Evolutionary conservation across 2,113 vertebrate species (phyloP).

Genomic region (Orientallactaga bullata): DNA sequence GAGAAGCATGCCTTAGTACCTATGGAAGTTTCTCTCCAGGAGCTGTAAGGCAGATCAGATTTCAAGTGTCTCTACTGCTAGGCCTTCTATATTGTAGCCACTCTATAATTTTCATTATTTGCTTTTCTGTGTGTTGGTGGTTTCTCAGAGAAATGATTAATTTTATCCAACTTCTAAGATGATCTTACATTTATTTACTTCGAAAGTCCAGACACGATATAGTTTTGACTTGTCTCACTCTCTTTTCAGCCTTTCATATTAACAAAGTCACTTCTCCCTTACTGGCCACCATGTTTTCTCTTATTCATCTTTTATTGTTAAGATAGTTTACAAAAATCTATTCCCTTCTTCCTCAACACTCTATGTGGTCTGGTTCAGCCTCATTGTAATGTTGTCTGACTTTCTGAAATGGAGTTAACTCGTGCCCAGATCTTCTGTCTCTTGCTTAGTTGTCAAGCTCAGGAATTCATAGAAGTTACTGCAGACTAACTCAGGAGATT

Average conservation of each 20-base stretch:
- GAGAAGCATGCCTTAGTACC: neutral
- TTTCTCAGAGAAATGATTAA: neutral
- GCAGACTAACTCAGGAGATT: constrained; percentile 58
- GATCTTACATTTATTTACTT: constrained; percentile 1
- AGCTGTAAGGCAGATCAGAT: neutral
- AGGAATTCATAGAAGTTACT: constrained; percentile 40
- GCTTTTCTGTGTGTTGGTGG: neutral
- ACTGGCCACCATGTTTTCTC: constrained; percentile 18
- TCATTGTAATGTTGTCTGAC: constrained; percentile 64
- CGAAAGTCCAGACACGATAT: neutral
- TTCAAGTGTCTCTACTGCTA: neutral
- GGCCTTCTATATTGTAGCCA: neutral
- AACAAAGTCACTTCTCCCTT: neutral
- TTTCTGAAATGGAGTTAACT: constrained; percentile 74
- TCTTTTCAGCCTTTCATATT: constrained; percentile 13
- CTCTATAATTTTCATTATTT: neutral
- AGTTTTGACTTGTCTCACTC: constrained; percentile 33
- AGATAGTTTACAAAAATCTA: constrained; percentile 24
- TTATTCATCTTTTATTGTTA: constrained; percentile 38
- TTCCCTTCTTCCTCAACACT: constrained; percentile 57
- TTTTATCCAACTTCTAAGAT: neutral
- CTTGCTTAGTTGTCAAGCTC: constrained; percentile 25
- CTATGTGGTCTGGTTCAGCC: constrained; percentile 34
- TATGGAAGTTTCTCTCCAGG: constrained; percentile 19
- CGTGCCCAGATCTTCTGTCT: constrained; percentile 59